These are phyloP conservation scores for Saccopteryx leptura DNA, from an alignment of 2,113 vertebrate species.

Conservation along the genomic window DNA sequence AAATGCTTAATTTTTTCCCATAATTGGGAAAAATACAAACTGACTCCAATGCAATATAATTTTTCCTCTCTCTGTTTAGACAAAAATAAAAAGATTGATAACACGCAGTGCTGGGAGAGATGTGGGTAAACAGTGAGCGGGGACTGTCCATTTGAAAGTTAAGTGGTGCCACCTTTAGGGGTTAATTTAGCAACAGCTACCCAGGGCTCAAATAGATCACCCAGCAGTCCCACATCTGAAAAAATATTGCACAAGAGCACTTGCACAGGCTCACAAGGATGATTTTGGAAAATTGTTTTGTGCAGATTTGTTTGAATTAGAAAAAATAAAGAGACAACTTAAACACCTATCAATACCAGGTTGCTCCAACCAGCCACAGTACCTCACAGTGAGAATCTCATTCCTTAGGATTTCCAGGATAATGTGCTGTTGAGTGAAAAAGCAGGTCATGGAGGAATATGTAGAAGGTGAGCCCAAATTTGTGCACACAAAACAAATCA, in stretches of 20 bases:
- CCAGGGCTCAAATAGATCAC: background rate
- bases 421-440: background rate
- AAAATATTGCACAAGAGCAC: background rate
- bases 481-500: background rate
- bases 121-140: background rate
- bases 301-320: background rate
- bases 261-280: background rate
- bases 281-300: background rate
- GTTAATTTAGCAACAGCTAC: background rate
- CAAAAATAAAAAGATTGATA: background rate
- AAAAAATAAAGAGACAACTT: background rate
- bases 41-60: background rate
- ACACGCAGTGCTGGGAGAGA: no score
- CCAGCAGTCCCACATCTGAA: no score
- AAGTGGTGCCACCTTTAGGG: accelerated
- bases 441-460: background rate
- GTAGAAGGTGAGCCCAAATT: background rate
- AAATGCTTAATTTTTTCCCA: background rate
- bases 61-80: background rate
- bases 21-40: background rate
- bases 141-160: no score
- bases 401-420: background rate
- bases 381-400: accelerated
- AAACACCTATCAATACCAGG: background rate
- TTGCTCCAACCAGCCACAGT: accelerated